Percentiles rank a stretch among this genome's conserved stretches.
These are phyloP conservation scores for Nannoperca australis DNA, from an alignment of 2,797 vertebrate genomes.

Conservation along the genomic window DNA sequence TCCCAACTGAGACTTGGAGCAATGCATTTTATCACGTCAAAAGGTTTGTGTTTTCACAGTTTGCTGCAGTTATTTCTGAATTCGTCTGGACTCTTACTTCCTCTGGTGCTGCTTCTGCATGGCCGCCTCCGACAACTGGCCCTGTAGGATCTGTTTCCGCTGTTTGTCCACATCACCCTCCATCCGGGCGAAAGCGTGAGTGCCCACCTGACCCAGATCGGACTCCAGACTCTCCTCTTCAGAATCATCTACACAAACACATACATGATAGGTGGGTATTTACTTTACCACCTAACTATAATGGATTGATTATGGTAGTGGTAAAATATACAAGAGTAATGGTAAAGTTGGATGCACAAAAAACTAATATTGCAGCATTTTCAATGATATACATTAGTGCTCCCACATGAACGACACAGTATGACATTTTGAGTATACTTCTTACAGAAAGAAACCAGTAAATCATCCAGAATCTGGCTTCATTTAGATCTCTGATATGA, in stretches of 20 bases:
- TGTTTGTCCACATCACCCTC: conserved; percentile 98
- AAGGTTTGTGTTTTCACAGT: neutral
- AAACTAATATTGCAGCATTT: neutral
- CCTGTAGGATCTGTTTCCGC: conserved; percentile 93
- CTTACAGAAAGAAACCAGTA: neutral
- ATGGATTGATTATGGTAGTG: neutral
- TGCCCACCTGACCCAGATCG: conserved; percentile 93
- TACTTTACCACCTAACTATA: neutral
- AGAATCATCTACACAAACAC: conserved; percentile 70
- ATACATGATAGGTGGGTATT: neutral
- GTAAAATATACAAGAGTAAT: neutral
- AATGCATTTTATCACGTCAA: neutral
- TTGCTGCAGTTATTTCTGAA: neutral
- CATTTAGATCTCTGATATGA: neutral
- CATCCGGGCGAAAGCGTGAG: conserved; percentile 97
- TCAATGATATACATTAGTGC: neutral
- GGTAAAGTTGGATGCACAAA: neutral
- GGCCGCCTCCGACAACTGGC: conserved; percentile 93
- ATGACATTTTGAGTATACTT: neutral
- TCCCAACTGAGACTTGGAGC: neutral
- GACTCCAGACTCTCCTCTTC: conserved; percentile 89
- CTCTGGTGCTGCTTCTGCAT: conserved; percentile 96
- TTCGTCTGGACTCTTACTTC: conserved; percentile 86
- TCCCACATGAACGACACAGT: neutral
- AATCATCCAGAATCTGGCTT: neutral